Evolutionary conservation across 1,140 invertebrate species (phyloP).

Genomic region (Mercenaria mercenaria): DNA sequence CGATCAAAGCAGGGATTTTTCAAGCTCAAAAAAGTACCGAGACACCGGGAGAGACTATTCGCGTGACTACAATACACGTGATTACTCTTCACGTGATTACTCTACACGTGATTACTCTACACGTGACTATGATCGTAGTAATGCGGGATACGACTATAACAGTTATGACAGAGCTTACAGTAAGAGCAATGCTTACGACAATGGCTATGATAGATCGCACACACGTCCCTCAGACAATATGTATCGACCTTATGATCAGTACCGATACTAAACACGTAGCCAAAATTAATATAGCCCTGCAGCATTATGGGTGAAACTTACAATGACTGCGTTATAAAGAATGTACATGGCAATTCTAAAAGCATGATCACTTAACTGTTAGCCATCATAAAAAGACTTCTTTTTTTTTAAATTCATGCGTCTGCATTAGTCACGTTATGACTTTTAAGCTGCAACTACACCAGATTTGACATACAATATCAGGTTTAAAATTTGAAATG

Average conservation of each 20-base stretch:
- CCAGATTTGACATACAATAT: too few relatives aligned
- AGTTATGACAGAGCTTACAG: background rate
- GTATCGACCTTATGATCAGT: conserved; percentile 44
- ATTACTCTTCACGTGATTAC: background rate
- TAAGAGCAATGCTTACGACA: background rate
- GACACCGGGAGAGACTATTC: conserved; percentile 1
- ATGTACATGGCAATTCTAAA: too few relatives aligned
- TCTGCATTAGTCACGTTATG: too few relatives aligned
- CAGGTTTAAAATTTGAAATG: too few relatives aligned
- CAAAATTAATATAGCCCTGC: too few relatives aligned
- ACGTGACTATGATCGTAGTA: background rate
- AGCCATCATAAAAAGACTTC: too few relatives aligned
- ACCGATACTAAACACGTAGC: conserved; percentile 8
- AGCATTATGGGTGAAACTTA: too few relatives aligned
- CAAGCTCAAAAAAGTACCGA: conserved; percentile 57
- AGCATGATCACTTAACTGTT: too few relatives aligned
- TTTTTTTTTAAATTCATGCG: too few relatives aligned
- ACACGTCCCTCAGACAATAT: conserved; percentile 17
- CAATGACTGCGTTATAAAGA: too few relatives aligned
- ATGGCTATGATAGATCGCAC: background rate
- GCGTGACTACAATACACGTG: conserved; percentile 1
- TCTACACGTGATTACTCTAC: background rate
- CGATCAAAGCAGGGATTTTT: conserved; percentile 8
- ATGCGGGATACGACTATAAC: conserved; percentile 1
- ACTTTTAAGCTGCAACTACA: too few relatives aligned